phyloP scores from a whole-genome alignment of 2,113 vertebrate species.

The Oreochromis aureus region DNA sequence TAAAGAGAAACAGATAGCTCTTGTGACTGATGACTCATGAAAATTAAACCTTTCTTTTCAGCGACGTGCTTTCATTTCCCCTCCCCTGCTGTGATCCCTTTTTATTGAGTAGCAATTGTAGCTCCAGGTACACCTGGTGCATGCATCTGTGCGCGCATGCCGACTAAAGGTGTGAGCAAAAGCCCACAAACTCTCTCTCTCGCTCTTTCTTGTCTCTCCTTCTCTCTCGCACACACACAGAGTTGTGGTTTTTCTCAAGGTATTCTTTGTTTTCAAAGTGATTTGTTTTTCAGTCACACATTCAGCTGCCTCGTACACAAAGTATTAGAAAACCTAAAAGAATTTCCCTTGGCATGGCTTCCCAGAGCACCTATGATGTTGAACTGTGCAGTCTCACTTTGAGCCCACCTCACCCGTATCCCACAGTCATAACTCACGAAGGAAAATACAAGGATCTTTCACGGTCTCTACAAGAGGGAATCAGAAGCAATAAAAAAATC shows the following conservation, averaged over 20 bases:
- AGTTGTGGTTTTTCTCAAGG: not conserved
- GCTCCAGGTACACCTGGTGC: slow-evolving; percentile 25
- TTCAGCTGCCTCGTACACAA: not conserved
- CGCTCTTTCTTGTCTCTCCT: not conserved
- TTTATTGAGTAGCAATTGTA: not conserved
- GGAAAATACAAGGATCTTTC: slow-evolving; percentile 26
- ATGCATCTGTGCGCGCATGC: not conserved
- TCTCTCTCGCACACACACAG: not conserved
- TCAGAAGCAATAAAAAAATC: slow-evolving; percentile 24
- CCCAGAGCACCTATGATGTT: slow-evolving; percentile 13
- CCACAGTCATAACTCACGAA: slow-evolving; percentile 3
- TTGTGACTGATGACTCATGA: slow-evolving; percentile 45
- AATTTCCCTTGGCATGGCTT: slow-evolving; percentile 9
- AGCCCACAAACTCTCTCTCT: not conserved
- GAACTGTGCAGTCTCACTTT: slow-evolving; percentile 5
- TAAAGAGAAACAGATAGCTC: slow-evolving; percentile 7
- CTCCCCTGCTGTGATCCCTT: not conserved
- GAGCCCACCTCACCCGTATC: not conserved
- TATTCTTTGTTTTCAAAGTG: not conserved
- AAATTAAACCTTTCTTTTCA: slow-evolving; percentile 56
- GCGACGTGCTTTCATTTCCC: slow-evolving; percentile 45
- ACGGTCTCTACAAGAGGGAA: not conserved
- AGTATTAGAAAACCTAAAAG: slow-evolving; percentile 15
- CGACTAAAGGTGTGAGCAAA: not conserved
- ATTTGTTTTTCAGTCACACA: slow-evolving; percentile 18